Percentiles rank a stretch among this genome's conserved stretches.
phyloP scores from a whole-genome alignment of 2,797 vertebrate species.

The Coendou prehensilis region DNA sequence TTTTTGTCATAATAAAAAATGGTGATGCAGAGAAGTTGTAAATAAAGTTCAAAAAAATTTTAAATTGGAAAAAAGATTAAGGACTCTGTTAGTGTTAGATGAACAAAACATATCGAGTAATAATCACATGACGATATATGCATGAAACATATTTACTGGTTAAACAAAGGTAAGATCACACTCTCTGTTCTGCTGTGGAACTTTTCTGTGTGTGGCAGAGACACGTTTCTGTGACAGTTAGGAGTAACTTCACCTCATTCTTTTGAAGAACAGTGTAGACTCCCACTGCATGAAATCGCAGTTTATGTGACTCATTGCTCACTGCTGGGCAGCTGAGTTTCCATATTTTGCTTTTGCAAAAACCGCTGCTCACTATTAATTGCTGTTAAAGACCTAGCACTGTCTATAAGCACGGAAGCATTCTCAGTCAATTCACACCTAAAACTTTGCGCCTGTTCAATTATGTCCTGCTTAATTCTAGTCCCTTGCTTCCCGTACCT shows the following conservation, averaged over 20 bases:
- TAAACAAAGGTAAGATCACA: background rate
- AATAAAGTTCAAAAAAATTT: background rate
- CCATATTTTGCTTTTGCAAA: background rate
- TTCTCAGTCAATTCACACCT: constrained; percentile 30
- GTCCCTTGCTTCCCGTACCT: background rate
- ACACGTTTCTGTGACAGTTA: background rate
- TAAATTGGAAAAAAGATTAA: background rate
- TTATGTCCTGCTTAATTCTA: background rate
- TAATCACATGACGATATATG: background rate
- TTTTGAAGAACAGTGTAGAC: background rate
- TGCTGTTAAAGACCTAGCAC: background rate
- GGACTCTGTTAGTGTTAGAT: background rate
- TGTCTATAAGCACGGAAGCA: background rate
- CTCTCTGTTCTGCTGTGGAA: background rate
- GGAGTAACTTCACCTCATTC: background rate
- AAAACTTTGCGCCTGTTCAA: background rate
- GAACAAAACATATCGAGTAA: background rate
- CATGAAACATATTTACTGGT: background rate
- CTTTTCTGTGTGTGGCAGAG: background rate
- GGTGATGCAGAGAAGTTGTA: background rate
- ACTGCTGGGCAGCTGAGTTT: background rate
- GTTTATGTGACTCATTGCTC: background rate
- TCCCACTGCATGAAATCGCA: background rate
- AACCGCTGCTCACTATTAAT: background rate
- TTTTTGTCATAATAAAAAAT: background rate